These are phyloP conservation scores for Synchiropus splendidus DNA, from an alignment of 2,113 vertebrate species.

Conservation along the genomic window DNA sequence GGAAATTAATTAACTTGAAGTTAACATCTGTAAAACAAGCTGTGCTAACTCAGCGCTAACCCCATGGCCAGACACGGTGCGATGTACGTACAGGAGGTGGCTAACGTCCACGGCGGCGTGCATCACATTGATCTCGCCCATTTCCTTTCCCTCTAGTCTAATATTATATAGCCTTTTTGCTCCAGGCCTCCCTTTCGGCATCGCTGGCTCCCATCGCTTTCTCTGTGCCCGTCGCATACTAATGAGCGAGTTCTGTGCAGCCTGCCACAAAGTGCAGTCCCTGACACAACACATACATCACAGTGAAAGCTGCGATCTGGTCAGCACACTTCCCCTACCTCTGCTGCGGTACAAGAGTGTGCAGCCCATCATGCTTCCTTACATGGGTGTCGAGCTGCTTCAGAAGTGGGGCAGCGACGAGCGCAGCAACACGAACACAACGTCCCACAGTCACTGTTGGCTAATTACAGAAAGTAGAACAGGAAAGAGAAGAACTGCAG, in stretches of 20 bases:
- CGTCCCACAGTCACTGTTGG: constrained; percentile 8
- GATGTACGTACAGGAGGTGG: neutral
- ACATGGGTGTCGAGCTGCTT: constrained; percentile 25
- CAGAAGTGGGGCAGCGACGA: constrained; percentile 28
- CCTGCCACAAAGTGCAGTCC: constrained; percentile 43
- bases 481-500: neutral
- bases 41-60: constrained; percentile 7
- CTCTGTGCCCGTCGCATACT: constrained; percentile 48
- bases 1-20: constrained; percentile 41
- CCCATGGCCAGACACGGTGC: neutral
- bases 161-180: constrained; percentile 42
- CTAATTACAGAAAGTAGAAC: constrained; percentile 5
- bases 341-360: constrained; percentile 26
- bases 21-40: constrained; percentile 41
- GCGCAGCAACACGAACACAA: constrained; percentile 14
- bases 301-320: constrained; percentile 41
- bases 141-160: constrained; percentile 39
- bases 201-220: constrained; percentile 47
- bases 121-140: constrained; percentile 51
- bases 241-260: constrained; percentile 53
- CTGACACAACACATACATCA: constrained; percentile 64
- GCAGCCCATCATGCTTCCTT: constrained; percentile 27
- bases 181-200: constrained; percentile 44
- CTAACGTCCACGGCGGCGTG: neutral
- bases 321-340: constrained; percentile 39